phyloP scores from a whole-genome alignment of 2,797 vertebrate species.

The Micromesistius poutassou region DNA sequence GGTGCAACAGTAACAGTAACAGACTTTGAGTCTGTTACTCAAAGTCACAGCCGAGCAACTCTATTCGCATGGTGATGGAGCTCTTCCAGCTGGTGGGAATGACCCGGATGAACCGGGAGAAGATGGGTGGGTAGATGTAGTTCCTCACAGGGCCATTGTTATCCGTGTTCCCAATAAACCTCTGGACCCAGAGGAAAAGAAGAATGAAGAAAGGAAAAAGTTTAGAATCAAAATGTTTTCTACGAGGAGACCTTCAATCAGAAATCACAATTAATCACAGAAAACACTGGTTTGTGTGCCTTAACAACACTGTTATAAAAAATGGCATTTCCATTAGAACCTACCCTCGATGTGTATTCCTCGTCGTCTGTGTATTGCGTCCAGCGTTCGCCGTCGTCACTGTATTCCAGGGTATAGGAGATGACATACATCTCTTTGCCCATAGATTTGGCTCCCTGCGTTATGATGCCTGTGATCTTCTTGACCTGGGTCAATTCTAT shows the following conservation, averaged over 20 bases:
- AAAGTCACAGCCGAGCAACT: slow-evolving; percentile 90
- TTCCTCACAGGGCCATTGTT: slow-evolving; percentile 78
- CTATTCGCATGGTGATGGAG: slow-evolving; percentile 85
- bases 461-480: slow-evolving; percentile 90
- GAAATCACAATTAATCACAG: not conserved
- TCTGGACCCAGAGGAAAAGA: slow-evolving; percentile 68
- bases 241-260: not conserved
- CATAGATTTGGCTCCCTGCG: slow-evolving; percentile 84
- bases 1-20: too few species aligned
- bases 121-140: slow-evolving; percentile 88
- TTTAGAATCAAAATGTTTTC: not conserved
- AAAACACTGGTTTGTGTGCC: not conserved
- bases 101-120: slow-evolving; percentile 86
- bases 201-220: not conserved
- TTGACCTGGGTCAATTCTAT: slow-evolving; percentile 82
- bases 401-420: slow-evolving; percentile 79
- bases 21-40: slow-evolving; percentile 58
- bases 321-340: not conserved
- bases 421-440: slow-evolving; percentile 81
- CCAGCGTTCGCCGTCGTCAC: slow-evolving; percentile 80
- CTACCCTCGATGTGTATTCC: slow-evolving; percentile 76
- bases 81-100: slow-evolving; percentile 82
- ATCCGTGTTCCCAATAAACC: slow-evolving; percentile 82
- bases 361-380: slow-evolving; percentile 75
- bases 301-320: not conserved